Percentiles rank a stretch among this genome's conserved stretches.
Conservation (phyloP, 1,140 invertebrate genomes). For the Zaprionus tsacasi region DNA sequence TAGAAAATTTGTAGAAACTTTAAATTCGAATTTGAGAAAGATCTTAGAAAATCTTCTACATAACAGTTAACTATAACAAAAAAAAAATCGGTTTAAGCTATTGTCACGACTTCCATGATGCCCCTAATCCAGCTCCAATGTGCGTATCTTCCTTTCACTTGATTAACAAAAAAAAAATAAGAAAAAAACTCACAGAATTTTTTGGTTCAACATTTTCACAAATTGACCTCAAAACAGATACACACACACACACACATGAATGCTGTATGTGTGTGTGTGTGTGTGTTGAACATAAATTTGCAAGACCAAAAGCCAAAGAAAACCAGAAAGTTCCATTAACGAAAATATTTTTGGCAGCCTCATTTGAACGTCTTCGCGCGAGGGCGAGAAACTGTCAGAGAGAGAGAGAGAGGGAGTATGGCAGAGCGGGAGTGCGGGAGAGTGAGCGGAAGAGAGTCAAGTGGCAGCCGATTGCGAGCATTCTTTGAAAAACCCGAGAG, state of each 20-base stretch:
- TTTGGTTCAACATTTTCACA: slow-evolving; percentile 46
- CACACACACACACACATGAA: not conserved
- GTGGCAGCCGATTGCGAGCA: slow-evolving; percentile 44
- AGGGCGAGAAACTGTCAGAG: not conserved
- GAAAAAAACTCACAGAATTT: slow-evolving; percentile 33
- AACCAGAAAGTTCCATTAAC: slow-evolving; percentile 79
- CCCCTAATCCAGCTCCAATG: slow-evolving; percentile 25
- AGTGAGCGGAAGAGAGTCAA: slow-evolving; percentile 2
- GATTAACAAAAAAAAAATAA: slow-evolving; percentile 21
- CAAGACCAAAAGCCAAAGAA: slow-evolving; percentile 65
- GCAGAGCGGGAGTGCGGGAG: not conserved
- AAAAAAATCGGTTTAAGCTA: not conserved
- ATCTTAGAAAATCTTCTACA: not conserved
- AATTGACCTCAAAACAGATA: slow-evolving; percentile 46
- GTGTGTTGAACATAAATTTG: slow-evolving; percentile 54
- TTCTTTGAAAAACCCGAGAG: slow-evolving; percentile 63
- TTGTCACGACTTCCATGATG: slow-evolving; percentile 8
- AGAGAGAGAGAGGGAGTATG: not conserved
- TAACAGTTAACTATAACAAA: not conserved
- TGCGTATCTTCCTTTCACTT: slow-evolving; percentile 49
- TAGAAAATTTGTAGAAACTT: not conserved
- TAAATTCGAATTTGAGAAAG: not conserved
- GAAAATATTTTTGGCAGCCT: slow-evolving; percentile 77
- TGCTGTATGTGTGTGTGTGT: slow-evolving; percentile 16
- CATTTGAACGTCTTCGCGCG: slow-evolving; percentile 46